Percentiles rank a stretch among this genome's conserved stretches.
These are phyloP conservation scores for Rhinella marina DNA, from an alignment of 2,797 vertebrate genomes.

Conservation along the genomic window DNA sequence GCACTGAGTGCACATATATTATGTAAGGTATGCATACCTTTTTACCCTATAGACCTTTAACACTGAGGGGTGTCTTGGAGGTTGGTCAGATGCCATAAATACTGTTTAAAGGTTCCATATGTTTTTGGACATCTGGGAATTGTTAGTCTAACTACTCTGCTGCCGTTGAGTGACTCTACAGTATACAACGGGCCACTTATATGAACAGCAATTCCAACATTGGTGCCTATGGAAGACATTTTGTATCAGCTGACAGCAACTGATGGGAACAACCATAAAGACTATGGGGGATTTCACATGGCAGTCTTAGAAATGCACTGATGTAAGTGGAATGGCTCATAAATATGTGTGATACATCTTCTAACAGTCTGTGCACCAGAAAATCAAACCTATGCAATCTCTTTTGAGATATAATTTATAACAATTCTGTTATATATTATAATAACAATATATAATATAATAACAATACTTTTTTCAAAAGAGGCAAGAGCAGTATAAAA, in stretches of 20 bases:
- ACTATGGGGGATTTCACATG: too few relatives aligned
- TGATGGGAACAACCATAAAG: background rate
- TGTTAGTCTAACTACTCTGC: constrained; percentile 11
- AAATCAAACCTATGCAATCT: too few relatives aligned
- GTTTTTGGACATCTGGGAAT: constrained; percentile 50
- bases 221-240: too few relatives aligned
- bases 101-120: constrained; percentile 24
- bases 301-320: too few relatives aligned
- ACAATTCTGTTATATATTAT: too few relatives aligned
- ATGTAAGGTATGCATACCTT: constrained; percentile 53
- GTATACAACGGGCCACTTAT: background rate
- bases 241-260: background rate
- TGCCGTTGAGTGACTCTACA: background rate
- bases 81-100: constrained; percentile 47
- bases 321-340: too few relatives aligned
- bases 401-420: too few relatives aligned
- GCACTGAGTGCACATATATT: background rate
- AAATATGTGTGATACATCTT: too few relatives aligned
- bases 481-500: too few relatives aligned
- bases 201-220: background rate
- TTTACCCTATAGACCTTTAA: constrained; percentile 58
- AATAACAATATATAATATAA: too few relatives aligned
- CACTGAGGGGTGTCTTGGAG: constrained; percentile 41
- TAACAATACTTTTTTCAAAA: too few relatives aligned
- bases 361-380: too few relatives aligned